A percentile compares a stretch with the other conserved stretches of the same genome.
phyloP scores from a whole-genome alignment of 2,113 vertebrate species.

The Mustela nigripes region DNA sequence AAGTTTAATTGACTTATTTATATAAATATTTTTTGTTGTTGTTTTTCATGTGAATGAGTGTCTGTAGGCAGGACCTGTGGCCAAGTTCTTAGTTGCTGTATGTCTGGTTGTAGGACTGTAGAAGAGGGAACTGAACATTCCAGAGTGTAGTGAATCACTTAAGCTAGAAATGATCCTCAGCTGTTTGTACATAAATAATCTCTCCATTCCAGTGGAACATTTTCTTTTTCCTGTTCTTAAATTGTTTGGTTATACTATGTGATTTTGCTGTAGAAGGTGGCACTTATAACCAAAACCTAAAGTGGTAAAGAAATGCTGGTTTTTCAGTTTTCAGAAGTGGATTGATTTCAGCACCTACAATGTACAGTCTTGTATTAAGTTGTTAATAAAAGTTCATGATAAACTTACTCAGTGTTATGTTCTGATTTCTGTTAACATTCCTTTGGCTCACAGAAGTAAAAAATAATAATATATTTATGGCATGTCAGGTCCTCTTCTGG shows the following conservation, averaged over 20 bases:
- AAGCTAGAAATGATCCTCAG: conserved; percentile 84
- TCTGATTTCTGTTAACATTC: conserved; percentile 47
- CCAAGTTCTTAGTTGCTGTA: conserved; percentile 86
- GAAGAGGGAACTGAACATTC: conserved; percentile 85
- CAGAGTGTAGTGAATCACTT: conserved; percentile 81
- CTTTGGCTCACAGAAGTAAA: conserved; percentile 61
- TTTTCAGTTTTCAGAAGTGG: conserved; percentile 81
- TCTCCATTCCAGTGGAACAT: conserved; percentile 71
- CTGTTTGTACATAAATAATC: conserved; percentile 87
- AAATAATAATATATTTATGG: conserved; percentile 4
- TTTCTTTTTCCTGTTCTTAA: conserved; percentile 67
- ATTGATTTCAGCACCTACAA: conserved; percentile 81
- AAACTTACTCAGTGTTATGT: conserved; percentile 76
- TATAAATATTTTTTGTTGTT: conserved; percentile 84
- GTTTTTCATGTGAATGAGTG: conserved; percentile 81
- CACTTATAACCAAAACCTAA: conserved; percentile 88
- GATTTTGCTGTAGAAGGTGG: conserved; percentile 85
- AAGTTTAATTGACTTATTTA: conserved; percentile 90
- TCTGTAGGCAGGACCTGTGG: conserved; percentile 90
- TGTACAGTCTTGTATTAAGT: conserved; percentile 83
- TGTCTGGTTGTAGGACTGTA: conserved; percentile 81
- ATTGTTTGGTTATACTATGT: conserved; percentile 85
- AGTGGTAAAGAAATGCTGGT: conserved; percentile 76
- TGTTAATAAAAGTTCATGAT: conserved; percentile 88
- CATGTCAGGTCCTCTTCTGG: not conserved